Conservation (phyloP, 2,888 invertebrate species). For the Lomographa bimaculata region DNA sequence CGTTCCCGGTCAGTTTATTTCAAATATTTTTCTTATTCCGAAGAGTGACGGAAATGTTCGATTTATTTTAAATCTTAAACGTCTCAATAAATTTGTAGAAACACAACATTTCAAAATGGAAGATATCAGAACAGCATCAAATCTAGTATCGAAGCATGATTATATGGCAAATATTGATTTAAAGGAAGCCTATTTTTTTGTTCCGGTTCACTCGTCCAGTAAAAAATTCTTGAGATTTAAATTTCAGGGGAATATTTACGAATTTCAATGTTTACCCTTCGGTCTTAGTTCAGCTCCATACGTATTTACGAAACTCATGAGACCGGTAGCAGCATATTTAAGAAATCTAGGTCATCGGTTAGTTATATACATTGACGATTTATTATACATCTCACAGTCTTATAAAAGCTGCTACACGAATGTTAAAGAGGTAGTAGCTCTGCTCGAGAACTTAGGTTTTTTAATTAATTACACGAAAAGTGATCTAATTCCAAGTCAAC, state of each 20-base stretch:
- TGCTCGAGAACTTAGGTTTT: conserved; percentile 9
- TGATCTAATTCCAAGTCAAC: not conserved
- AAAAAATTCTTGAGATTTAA: conserved; percentile 1
- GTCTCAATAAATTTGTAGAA: not conserved
- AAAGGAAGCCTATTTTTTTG: not conserved
- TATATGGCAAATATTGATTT: conserved; percentile 1
- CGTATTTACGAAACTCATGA: not conserved
- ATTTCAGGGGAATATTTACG: not conserved
- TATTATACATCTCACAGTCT: not conserved
- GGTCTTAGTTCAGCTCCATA: not conserved
- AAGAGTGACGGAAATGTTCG: not conserved
- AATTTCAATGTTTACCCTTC: not conserved
- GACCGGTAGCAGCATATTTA: not conserved
- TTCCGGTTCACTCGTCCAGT: not conserved
- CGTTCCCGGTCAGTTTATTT: conserved; percentile 1
- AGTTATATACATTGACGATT: conserved; percentile 13
- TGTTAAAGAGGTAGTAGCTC: not conserved
- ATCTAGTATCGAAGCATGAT: not conserved
- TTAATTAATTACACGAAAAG: conserved; percentile 4
- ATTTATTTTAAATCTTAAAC: conserved; percentile 1
- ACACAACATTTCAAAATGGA: conserved; percentile 3
- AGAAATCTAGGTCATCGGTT: conserved; percentile 3
- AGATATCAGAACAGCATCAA: not conserved
- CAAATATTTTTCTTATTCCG: not conserved
- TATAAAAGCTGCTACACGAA: not conserved